A percentile compares a stretch with the other conserved stretches of the same genome.
Evolutionary conservation across 2,888 invertebrate species (phyloP).

Genomic region (Scelioninae gen. 1): DNA sequence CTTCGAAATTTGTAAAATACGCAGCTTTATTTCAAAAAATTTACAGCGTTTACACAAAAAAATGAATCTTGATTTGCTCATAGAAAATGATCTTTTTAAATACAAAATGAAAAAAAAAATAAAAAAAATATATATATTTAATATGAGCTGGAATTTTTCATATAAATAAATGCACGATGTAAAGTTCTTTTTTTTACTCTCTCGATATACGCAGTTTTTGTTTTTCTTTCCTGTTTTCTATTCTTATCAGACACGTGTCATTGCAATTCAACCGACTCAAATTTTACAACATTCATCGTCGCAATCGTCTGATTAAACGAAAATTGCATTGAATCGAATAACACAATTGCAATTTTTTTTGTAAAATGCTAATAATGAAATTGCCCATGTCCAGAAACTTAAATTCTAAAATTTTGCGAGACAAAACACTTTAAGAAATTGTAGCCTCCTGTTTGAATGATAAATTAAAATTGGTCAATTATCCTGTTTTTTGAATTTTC

Average conservation of each 20-base stretch:
- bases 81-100: constrained; percentile 58
- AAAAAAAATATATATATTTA: too few relatives aligned
- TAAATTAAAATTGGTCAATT: too few relatives aligned
- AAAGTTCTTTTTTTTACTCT: constrained; percentile 22
- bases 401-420: too few relatives aligned
- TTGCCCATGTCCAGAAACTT: too few relatives aligned
- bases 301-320: too few relatives aligned
- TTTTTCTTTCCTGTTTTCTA: constrained; percentile 6
- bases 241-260: constrained; percentile 52
- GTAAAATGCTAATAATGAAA: too few relatives aligned
- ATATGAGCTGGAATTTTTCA: constrained; percentile 1
- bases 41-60: constrained; percentile 52
- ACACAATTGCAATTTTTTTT: too few relatives aligned
- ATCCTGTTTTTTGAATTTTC: too few relatives aligned
- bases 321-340: too few relatives aligned
- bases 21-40: constrained; percentile 52
- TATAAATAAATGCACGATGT: constrained; percentile 53
- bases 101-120: constrained; percentile 43
- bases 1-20: constrained; percentile 42
- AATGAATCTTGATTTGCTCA: constrained; percentile 26
- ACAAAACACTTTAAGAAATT: too few relatives aligned
- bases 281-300: neutral
- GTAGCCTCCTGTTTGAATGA: too few relatives aligned
- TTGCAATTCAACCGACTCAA: constrained; percentile 56
- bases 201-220: constrained; percentile 9